Percentiles rank a stretch among this genome's conserved stretches.
Evolutionary conservation across 1,140 invertebrate species (phyloP).

Genomic region (Mycetomoellerius zeteki): DNA sequence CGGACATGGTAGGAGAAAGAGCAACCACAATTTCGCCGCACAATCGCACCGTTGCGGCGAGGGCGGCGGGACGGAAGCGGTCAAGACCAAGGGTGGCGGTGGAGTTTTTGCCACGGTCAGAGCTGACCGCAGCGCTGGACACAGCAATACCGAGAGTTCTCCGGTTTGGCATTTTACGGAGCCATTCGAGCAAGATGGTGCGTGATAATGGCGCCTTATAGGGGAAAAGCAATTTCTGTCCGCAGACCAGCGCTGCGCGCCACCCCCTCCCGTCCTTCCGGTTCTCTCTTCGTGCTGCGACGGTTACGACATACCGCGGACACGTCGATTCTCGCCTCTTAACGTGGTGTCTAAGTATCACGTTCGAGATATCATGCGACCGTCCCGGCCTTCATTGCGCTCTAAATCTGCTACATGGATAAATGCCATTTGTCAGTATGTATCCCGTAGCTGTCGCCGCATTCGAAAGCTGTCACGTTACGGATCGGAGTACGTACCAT

Average conservation of each 20-base stretch:
- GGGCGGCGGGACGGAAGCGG: conserved; percentile 26
- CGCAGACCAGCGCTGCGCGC: conserved; percentile 61
- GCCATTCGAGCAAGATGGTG: conserved; percentile 86
- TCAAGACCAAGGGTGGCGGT: conserved; percentile 31
- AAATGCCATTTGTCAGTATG: conserved; percentile 38
- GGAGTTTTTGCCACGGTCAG: conserved; percentile 73
- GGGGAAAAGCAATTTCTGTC: conserved; percentile 85
- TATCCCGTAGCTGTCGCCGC: neutral
- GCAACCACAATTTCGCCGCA: conserved; percentile 80
- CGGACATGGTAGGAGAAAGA: conserved; percentile 65
- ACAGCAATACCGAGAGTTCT: conserved; percentile 79
- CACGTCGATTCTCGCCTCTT: conserved; percentile 80
- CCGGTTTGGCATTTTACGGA: conserved; percentile 83
- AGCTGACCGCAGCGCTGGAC: conserved; percentile 82
- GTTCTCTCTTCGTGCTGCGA: conserved; percentile 47
- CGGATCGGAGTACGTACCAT: neutral
- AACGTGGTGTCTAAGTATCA: conserved; percentile 79
- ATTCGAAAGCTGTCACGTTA: conserved; percentile 20
- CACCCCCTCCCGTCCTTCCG: neutral
- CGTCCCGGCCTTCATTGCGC: conserved; percentile 15
- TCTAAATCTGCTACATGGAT: conserved; percentile 21
- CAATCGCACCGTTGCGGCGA: conserved; percentile 71
- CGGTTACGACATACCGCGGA: conserved; percentile 75
- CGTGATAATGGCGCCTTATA: conserved; percentile 86
- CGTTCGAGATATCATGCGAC: conserved; percentile 27